Evolutionary conservation across 2,888 invertebrate genomes (phyloP).

Genomic region (Agonopterix arenella): DNA sequence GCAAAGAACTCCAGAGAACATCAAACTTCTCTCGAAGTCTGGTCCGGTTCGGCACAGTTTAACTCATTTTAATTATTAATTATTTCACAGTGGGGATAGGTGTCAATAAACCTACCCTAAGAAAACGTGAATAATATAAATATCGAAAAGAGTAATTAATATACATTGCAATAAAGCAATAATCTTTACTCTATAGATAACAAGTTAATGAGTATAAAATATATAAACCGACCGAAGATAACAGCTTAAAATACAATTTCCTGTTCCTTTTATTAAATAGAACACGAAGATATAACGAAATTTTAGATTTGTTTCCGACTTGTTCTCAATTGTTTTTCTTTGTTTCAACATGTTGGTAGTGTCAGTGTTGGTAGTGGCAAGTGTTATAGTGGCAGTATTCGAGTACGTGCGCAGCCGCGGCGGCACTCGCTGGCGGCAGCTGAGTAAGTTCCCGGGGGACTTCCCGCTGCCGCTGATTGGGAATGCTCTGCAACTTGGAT

Average conservation of each 20-base stretch:
- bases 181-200: too few relatives aligned
- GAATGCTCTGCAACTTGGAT: constrained; percentile 41
- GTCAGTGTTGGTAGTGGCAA: background rate
- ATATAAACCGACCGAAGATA: too few relatives aligned
- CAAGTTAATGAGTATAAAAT: too few relatives aligned
- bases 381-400: background rate
- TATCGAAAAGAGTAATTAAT: too few relatives aligned
- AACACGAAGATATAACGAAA: too few relatives aligned
- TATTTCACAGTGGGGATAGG: background rate
- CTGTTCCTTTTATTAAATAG: too few relatives aligned
- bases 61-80: background rate
- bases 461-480: constrained; percentile 38
- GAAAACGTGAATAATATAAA: too few relatives aligned
- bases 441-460: constrained; percentile 33
- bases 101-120: too few relatives aligned
- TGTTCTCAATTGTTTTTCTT: background rate
- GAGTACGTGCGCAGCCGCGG: background rate
- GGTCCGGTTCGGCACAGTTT: background rate
- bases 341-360: background rate
- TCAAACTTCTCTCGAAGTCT: too few relatives aligned
- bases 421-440: constrained; percentile 11
- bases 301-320: background rate
- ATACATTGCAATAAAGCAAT: too few relatives aligned
- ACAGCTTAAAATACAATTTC: too few relatives aligned
- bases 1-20: too few relatives aligned